A percentile compares a stretch with the other conserved stretches of the same genome.
Conservation (phyloP, 2,797 vertebrate genomes). For the Synanceia verrucosa region DNA sequence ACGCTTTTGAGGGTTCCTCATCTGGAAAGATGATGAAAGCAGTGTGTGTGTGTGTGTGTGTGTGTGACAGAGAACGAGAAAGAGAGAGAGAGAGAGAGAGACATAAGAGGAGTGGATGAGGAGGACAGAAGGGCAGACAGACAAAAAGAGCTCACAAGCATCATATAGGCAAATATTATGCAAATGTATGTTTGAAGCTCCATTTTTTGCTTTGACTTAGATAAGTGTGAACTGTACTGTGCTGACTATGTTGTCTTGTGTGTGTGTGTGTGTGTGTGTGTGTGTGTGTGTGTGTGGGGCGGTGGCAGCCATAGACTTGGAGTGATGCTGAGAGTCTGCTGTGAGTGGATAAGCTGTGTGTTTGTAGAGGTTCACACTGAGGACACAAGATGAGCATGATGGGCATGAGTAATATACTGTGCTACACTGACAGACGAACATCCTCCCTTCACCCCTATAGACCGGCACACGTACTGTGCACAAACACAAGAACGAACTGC, state of each 20-base stretch:
- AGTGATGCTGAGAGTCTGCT: constrained; percentile 50
- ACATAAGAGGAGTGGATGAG: constrained; percentile 6
- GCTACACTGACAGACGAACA: constrained; percentile 48
- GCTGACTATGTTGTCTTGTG: background rate
- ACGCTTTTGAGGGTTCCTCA: constrained; percentile 48
- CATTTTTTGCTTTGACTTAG: constrained; percentile 14
- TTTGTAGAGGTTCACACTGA: constrained; percentile 56
- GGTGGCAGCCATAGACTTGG: constrained; percentile 24
- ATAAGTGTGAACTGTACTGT: background rate
- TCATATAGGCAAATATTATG: constrained; percentile 36
- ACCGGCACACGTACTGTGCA: background rate
- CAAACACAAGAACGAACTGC: background rate
- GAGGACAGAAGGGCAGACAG: constrained; percentile 9
- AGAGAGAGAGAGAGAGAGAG: too few relatives aligned
- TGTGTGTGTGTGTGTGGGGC: constrained; percentile 5
- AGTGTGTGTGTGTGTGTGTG: constrained; percentile 15
- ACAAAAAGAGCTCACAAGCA: constrained; percentile 18
- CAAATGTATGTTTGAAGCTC: constrained; percentile 46
- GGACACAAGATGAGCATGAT: constrained; percentile 60
- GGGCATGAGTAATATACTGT: constrained; percentile 46
- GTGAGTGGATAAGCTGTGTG: constrained; percentile 63
- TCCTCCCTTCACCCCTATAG: background rate
- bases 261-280: constrained; percentile 17
- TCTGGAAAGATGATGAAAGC: constrained; percentile 53
- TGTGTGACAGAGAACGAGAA: too few relatives aligned